Percentiles rank a stretch among this genome's conserved stretches.
Conservation (phyloP, 1,140 invertebrate genomes). For the Pseudomyrmex concolor region DNA sequence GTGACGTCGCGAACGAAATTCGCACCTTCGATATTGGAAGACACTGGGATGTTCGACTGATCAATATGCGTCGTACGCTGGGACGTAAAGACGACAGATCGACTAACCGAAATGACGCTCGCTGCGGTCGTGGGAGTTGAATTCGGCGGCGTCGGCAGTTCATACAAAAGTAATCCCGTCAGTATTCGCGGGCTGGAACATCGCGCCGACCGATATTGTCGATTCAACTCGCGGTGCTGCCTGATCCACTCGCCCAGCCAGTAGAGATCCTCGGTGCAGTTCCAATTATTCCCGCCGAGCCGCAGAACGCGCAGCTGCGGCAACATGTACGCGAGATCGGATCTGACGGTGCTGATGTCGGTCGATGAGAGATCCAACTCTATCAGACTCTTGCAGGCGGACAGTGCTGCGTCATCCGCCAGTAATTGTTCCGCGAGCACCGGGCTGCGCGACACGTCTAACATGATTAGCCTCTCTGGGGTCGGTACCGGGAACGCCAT, state of each 20-base stretch:
- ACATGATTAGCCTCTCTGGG: slow-evolving; percentile 88
- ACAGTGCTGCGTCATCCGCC: slow-evolving; percentile 89
- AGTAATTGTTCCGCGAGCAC: slow-evolving; percentile 89
- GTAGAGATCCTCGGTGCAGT: slow-evolving; percentile 86
- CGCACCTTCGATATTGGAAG: slow-evolving; percentile 54
- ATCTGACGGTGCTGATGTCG: slow-evolving; percentile 87
- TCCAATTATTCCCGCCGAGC: slow-evolving; percentile 87
- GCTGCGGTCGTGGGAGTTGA: slow-evolving; percentile 10
- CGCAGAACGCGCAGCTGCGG: slow-evolving; percentile 88
- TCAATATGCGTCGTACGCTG: slow-evolving; percentile 41
- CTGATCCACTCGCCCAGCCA: slow-evolving; percentile 89
- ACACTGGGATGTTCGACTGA: slow-evolving; percentile 34
- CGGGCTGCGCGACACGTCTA: slow-evolving; percentile 91
- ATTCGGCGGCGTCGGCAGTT: slow-evolving; percentile 79
- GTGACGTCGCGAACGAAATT: slow-evolving; percentile 11
- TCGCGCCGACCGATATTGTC: slow-evolving; percentile 72
- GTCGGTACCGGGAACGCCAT: slow-evolving; percentile 89
- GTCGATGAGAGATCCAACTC: slow-evolving; percentile 89
- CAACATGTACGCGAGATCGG: slow-evolving; percentile 89
- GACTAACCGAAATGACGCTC: slow-evolving; percentile 21
- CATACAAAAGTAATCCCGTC: slow-evolving; percentile 80
- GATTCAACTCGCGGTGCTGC: slow-evolving; percentile 85
- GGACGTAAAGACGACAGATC: slow-evolving; percentile 34
- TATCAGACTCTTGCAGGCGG: slow-evolving; percentile 88
- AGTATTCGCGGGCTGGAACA: slow-evolving; percentile 81